phyloP scores from a whole-genome alignment of 2,888 invertebrate species.

The Operophtera brumata region DNA sequence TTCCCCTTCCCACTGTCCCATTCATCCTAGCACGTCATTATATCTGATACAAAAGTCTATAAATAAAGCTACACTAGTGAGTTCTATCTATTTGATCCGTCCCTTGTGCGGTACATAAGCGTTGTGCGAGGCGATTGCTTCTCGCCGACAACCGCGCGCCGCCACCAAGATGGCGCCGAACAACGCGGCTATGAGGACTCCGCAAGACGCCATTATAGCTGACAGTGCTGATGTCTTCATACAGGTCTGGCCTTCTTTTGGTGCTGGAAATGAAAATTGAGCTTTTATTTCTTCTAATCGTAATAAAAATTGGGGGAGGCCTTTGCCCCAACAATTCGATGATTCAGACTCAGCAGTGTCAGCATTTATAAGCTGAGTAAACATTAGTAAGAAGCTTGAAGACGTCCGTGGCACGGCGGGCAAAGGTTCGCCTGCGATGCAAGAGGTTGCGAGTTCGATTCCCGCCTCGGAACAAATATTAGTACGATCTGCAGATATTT shows the following conservation, averaged over 20 bases:
- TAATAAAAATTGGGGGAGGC: no score
- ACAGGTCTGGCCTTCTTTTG: slow-evolving; percentile 82
- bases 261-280: slow-evolving; percentile 44
- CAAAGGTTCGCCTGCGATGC: no score
- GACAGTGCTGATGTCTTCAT: slow-evolving; percentile 83
- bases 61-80: background rate
- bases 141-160: slow-evolving; percentile 86
- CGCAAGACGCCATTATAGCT: slow-evolving; percentile 84
- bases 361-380: no score
- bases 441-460: no score
- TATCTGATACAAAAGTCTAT: background rate
- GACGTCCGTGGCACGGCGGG: no score
- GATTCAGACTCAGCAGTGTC: no score
- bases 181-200: slow-evolving; percentile 86
- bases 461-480: no score
- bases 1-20: no score
- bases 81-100: slow-evolving; percentile 75
- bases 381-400: no score
- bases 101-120: slow-evolving; percentile 84
- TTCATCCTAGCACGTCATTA: no score
- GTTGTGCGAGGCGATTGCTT: slow-evolving; percentile 68
- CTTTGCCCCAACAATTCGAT: no score
- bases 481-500: no score
- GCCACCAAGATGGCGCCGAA: slow-evolving; percentile 87
- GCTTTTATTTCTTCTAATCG: background rate